Percentiles rank a stretch among this genome's conserved stretches.
Conservation (phyloP, 2,888 invertebrate genomes). For the Acanthopleura granulata region DNA sequence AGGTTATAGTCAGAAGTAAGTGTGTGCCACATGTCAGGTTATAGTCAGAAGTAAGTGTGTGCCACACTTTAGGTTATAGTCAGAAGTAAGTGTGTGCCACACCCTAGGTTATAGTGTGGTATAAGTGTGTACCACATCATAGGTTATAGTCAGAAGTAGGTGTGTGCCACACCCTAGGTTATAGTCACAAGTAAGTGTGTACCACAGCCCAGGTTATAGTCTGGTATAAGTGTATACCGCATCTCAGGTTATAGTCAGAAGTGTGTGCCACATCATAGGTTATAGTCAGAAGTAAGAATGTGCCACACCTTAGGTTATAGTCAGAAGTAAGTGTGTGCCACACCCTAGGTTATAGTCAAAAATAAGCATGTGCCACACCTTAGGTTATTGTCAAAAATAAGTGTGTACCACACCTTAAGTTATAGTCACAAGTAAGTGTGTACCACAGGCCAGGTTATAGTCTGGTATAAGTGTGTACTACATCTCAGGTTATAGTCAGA, state of each 20-base stretch:
- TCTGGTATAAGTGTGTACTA: constrained; percentile 70
- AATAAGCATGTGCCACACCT: no score
- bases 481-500: constrained; percentile 73
- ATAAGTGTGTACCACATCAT: no score
- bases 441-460: constrained; percentile 78
- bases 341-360: constrained; percentile 77
- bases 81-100: constrained; percentile 69
- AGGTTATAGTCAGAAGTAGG: constrained; percentile 72
- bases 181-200: constrained; percentile 70
- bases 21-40: no score
- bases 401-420: no score
- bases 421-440: constrained; percentile 70
- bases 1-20: constrained; percentile 72
- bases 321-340: constrained; percentile 71
- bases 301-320: constrained; percentile 72
- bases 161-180: constrained; percentile 80
- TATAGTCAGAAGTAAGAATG: constrained; percentile 70
- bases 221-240: constrained; percentile 69
- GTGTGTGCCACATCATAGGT: constrained; percentile 73
- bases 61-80: constrained; percentile 78
- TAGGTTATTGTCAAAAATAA: constrained; percentile 72
- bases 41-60: constrained; percentile 70
- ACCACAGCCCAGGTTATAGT: constrained; percentile 78
- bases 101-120: no score
- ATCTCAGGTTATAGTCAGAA: constrained; percentile 73